Evolutionary conservation across 2,113 vertebrate genomes (phyloP).

Genomic region (Vidua chalybeata): DNA sequence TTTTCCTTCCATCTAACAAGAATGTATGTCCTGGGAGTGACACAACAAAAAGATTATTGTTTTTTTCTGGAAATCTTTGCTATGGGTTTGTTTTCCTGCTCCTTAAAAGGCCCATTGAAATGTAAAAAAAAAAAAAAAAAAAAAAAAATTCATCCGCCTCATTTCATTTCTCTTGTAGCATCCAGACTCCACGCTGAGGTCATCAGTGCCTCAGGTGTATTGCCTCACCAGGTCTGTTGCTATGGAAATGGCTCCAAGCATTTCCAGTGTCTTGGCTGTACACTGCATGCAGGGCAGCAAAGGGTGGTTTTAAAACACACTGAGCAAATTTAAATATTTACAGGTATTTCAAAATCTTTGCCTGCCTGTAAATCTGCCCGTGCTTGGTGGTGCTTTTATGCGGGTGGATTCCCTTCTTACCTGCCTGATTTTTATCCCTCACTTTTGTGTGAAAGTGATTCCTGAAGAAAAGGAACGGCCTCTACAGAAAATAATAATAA

Average conservation of each 20-base stretch:
- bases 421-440: background rate
- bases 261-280: background rate
- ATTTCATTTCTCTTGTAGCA: constrained; percentile 12
- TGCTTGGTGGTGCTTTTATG: background rate
- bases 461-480: background rate
- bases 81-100: background rate
- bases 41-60: background rate
- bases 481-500: background rate
- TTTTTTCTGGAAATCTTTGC: background rate
- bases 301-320: background rate
- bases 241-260: constrained; percentile 50
- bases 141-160: background rate
- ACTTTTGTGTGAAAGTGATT: background rate
- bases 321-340: background rate
- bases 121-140: background rate
- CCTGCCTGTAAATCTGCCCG: background rate
- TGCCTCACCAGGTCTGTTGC: constrained; percentile 51
- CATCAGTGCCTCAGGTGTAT: constrained; percentile 53
- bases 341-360: background rate
- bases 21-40: background rate
- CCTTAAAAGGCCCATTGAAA: background rate
- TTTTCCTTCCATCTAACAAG: background rate
- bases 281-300: background rate
- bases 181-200: background rate
- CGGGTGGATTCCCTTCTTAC: accelerated